Evolutionary conservation across 2,888 invertebrate genomes (phyloP).

Genomic region (Trypoxylon attenuatum): DNA sequence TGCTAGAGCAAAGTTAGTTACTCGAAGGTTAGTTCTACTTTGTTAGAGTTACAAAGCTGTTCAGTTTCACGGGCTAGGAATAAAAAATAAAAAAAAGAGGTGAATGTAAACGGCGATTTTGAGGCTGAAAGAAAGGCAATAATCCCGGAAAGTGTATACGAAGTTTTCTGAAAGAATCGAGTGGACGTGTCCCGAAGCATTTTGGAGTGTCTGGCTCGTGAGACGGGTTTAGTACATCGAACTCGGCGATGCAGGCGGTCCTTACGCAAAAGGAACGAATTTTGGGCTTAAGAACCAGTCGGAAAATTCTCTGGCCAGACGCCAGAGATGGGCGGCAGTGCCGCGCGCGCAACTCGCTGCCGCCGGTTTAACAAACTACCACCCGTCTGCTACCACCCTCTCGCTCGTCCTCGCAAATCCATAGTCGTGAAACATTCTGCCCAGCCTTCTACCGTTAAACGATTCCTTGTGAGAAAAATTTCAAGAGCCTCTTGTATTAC

Average conservation of each 20-base stretch:
- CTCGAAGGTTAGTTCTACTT: no score
- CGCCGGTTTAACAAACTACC: conserved; percentile 41
- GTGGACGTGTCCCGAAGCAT: conserved; percentile 2
- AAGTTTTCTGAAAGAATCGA: not conserved
- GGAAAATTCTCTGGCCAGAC: conserved; percentile 46
- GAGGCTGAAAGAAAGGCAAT: no score
- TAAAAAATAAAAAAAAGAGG: no score
- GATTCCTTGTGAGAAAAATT: no score
- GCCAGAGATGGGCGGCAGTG: conserved; percentile 34
- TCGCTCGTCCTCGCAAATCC: conserved; percentile 18
- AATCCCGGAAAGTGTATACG: not conserved
- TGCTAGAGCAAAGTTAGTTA: no score
- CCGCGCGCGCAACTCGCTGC: conserved; percentile 19
- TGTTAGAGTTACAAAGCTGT: no score
- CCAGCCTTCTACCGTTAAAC: no score
- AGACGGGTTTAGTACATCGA: conserved; percentile 17
- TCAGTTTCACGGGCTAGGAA: no score
- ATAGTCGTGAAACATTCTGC: conserved; percentile 29
- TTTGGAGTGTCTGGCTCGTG: conserved; percentile 1
- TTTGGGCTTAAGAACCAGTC: conserved; percentile 32
- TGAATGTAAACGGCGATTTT: no score
- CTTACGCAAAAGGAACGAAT: conserved; percentile 31
- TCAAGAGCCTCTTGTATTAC: no score
- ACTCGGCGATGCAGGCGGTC: conserved; percentile 16
- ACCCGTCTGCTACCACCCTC: conserved; percentile 33